Evolutionary conservation across 2,797 vertebrate species (phyloP).

Genomic region (Linurgus olivaceus): DNA sequence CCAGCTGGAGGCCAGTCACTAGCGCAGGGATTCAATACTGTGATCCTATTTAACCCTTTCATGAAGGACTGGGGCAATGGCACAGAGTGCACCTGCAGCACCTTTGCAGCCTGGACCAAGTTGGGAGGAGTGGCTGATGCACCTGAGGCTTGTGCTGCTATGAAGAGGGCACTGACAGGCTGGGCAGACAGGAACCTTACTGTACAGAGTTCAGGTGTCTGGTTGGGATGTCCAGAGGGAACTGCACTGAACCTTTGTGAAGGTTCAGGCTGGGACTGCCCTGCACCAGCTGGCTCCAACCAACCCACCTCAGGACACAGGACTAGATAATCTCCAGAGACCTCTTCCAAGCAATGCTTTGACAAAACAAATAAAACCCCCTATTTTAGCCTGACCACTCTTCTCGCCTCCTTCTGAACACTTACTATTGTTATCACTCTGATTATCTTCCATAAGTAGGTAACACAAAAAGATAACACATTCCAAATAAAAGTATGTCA

Average conservation of each 20-base stretch:
- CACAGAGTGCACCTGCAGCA: neutral
- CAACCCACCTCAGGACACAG: neutral
- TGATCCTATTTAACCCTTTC: neutral
- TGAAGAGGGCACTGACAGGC: neutral
- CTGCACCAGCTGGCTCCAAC: neutral
- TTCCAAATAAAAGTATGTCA: neutral
- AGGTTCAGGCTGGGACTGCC: neutral
- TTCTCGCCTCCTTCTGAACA: neutral
- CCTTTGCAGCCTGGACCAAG: rapidly evolving
- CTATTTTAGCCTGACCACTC: neutral
- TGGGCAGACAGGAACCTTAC: neutral
- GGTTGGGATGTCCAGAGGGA: neutral
- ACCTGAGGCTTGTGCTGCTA: neutral
- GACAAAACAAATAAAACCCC: neutral
- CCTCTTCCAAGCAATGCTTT: neutral
- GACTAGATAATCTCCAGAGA: neutral
- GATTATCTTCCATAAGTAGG: neutral
- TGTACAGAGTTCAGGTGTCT: neutral
- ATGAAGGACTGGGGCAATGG: neutral
- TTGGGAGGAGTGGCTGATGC: neutral
- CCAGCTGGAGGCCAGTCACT: neutral
- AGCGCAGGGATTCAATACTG: neutral
- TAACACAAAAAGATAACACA: neutral
- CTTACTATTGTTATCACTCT: neutral
- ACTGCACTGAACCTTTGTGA: neutral